These are phyloP conservation scores for Drosophila fungiperda DNA, from an alignment of 2,888 invertebrate genomes.

Conservation along the genomic window DNA sequence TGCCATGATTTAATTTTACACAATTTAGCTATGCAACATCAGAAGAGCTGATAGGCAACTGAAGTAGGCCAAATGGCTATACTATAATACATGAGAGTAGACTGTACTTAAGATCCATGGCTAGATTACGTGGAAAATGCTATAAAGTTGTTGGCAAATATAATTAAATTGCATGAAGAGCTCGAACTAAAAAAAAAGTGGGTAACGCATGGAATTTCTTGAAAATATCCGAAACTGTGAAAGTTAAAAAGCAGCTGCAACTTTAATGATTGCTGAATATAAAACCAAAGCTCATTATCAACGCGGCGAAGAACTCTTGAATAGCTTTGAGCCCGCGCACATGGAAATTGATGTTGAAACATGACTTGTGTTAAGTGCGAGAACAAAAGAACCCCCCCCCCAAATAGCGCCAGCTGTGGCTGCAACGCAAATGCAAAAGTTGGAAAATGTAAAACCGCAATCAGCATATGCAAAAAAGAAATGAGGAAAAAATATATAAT, in stretches of 20 bases:
- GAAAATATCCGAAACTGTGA: background rate
- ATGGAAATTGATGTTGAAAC: slow-evolving; percentile 50
- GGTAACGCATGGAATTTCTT: background rate
- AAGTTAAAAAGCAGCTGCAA: background rate
- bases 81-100: background rate
- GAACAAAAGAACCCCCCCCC: background rate
- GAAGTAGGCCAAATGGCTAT: slow-evolving; percentile 11
- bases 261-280: slow-evolving; percentile 12
- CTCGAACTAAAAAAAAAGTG: no score
- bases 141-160: background rate
- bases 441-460: slow-evolving; percentile 64
- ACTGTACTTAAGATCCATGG: slow-evolving; percentile 4
- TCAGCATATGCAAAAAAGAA: slow-evolving; percentile 66
- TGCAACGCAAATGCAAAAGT: slow-evolving; percentile 34
- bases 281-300: slow-evolving; percentile 36
- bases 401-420: slow-evolving; percentile 26
- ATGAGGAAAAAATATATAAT: background rate
- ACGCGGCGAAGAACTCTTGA: slow-evolving; percentile 26
- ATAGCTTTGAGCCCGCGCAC: slow-evolving; percentile 36
- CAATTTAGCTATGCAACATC: slow-evolving; percentile 48
- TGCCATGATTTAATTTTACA: slow-evolving; percentile 69
- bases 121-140: slow-evolving; percentile 1
- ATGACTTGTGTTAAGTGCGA: slow-evolving; percentile 35
- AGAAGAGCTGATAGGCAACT: slow-evolving; percentile 9
- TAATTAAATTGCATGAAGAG: background rate